Evolutionary conservation across 2,888 invertebrate genomes (phyloP).

Genomic region (Stenotaenia linearis): DNA sequence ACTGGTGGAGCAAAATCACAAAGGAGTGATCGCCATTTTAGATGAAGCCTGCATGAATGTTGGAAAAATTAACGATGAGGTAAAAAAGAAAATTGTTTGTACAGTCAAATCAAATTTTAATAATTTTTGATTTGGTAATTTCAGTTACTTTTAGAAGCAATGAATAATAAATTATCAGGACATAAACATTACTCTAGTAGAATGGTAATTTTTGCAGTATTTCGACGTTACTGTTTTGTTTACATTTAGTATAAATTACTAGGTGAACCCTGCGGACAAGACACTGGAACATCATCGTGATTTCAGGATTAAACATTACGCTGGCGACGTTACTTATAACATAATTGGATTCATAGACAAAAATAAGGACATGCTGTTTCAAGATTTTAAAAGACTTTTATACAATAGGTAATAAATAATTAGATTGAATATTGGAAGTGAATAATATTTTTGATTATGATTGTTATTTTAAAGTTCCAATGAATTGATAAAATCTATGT

Average conservation of each 20-base stretch:
- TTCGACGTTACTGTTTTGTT: too few species aligned
- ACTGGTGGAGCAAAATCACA: conserved; percentile 86
- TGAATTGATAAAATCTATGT: conserved; percentile 73
- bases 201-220: conserved; percentile 58
- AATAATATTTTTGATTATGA: neutral
- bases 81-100: too few species aligned
- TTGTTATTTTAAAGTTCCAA: conserved; percentile 39
- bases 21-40: conserved; percentile 84
- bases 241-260: conserved; percentile 27
- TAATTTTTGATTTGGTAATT: too few species aligned
- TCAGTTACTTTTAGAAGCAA: conserved; percentile 82
- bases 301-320: conserved; percentile 72
- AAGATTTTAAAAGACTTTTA: conserved; percentile 90
- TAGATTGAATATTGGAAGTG: too few species aligned
- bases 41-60: conserved; percentile 96
- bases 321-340: conserved; percentile 90
- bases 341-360: conserved; percentile 91
- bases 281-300: conserved; percentile 49
- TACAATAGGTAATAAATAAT: conserved; percentile 66
- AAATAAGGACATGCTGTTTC: conserved; percentile 93
- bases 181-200: conserved; percentile 85
- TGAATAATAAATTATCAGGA: conserved; percentile 78
- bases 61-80: conserved; percentile 72
- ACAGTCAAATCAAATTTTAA: too few species aligned
- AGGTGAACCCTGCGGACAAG: conserved; percentile 50